Percentiles rank a stretch among this genome's conserved stretches.
Conservation (phyloP, 2,888 invertebrate species). For the Timema podura region DNA sequence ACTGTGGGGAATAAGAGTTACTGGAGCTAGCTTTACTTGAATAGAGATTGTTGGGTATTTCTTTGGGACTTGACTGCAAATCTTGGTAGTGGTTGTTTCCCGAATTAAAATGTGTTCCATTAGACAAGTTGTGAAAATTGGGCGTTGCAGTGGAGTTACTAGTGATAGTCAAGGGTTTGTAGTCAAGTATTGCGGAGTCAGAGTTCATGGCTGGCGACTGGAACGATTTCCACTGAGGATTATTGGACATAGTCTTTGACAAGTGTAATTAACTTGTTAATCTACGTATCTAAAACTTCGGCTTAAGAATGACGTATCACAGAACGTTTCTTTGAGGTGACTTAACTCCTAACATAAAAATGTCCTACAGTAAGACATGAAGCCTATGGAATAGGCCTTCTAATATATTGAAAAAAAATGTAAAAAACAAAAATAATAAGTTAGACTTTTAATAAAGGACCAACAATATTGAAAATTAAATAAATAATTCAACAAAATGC, state of each 20-base stretch:
- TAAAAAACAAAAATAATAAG: constrained; percentile 26
- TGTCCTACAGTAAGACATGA: constrained; percentile 15
- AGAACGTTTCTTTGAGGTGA: constrained; percentile 51
- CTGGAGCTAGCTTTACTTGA: constrained; percentile 27
- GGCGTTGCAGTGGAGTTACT: constrained; percentile 37
- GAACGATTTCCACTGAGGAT: constrained; percentile 87
- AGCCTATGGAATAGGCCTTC: constrained; percentile 21
- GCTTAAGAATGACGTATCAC: constrained; percentile 48
- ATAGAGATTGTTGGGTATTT: constrained; percentile 29
- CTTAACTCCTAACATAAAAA: constrained; percentile 19
- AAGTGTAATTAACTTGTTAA: constrained; percentile 37
- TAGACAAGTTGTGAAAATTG: constrained; percentile 28
- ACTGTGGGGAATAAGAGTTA: constrained; percentile 30
- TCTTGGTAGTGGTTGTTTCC: constrained; percentile 28
- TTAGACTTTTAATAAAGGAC: no score
- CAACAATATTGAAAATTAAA: background rate
- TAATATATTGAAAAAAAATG: constrained; percentile 21
- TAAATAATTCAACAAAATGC: constrained; percentile 7
- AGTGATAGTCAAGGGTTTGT: constrained; percentile 67
- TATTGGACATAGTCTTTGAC: constrained; percentile 62
- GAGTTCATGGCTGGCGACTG: constrained; percentile 84
- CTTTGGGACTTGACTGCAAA: constrained; percentile 26
- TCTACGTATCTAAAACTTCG: constrained; percentile 27
- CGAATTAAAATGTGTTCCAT: constrained; percentile 30
- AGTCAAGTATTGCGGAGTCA: constrained; percentile 76